Evolutionary conservation across 2,888 invertebrate species (phyloP), one percentile per base, ranked within the genome.

Genomic region (Calameuta idolon): DNA sequence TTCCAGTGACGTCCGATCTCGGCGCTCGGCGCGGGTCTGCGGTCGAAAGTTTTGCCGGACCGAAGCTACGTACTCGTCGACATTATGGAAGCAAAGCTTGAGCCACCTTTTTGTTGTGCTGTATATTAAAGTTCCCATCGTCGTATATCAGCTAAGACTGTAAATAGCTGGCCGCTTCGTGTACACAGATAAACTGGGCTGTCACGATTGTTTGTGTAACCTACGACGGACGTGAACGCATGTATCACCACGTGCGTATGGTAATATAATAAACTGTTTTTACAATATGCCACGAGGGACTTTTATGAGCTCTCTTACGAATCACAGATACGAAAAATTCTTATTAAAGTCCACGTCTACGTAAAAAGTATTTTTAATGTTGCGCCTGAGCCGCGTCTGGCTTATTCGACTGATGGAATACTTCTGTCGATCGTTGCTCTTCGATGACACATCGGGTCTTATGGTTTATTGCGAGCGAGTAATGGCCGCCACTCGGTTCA

Each of bases 211-310:
- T 80, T 79, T 79, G 71, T 80, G 74, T 77, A 79, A 75, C 69
- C 73, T 78, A 74, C 74, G n/a, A 74, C 33, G 74, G 31, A 34
- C 74, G 33, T 74, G 74, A 30, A 12, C n/a, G 34, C 33, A 34
- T 33, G 35, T 34, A 74, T n/a, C 12, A 35, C n/a, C 35, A 69
- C 69, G 69, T 33, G 74, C 35, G 33, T 74, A 34, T 74, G 33
- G 5, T 35, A 74, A 35, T 35, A 33, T 76, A 81, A 81, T 81
- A 81, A 81, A 79, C 75, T 79, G 77, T 81, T 81, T 81, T 71
- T 81, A 75, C 75, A 77, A 40, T 74, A 81, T 79, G 55, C 69
- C 75, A 75, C 68, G 31, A 68, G 71, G 74, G 30, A 69, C 30
- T 69, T 69, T 69, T 69, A 69, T 33, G 69, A 11, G 69, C 69